Percentiles rank a stretch among this genome's conserved stretches.
Evolutionary conservation across 2,888 invertebrate genomes (phyloP).

Genomic region (Lasioglossum leucozonium): DNA sequence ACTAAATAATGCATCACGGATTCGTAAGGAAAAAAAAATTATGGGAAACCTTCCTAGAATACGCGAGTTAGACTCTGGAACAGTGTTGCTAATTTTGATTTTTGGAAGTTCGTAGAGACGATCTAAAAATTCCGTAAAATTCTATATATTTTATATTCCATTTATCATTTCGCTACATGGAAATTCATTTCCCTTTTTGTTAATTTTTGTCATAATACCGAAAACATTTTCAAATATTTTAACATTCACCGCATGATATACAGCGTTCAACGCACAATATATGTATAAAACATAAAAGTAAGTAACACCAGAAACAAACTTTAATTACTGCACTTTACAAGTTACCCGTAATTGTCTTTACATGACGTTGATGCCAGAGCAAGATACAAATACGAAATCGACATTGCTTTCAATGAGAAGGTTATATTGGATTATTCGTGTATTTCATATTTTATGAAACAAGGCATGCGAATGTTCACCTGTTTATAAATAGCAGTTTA

Average conservation of each 20-base stretch:
- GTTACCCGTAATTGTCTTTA: neutral
- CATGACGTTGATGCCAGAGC: neutral
- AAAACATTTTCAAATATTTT: neutral
- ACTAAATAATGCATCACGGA: neutral
- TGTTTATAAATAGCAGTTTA: neutral
- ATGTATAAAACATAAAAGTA: neutral
- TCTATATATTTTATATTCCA: no score
- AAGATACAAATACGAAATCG: neutral
- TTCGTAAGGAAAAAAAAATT: neutral
- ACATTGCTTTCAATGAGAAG: neutral
- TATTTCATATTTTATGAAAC: neutral
- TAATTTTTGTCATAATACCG: neutral
- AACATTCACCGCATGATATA: neutral
- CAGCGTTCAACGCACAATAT: neutral
- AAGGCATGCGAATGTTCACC: neutral
- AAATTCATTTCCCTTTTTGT: neutral
- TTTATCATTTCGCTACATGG: neutral
- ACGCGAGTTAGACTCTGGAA: no score
- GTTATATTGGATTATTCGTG: neutral
- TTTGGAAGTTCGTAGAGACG: no score
- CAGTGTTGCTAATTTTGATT: no score
- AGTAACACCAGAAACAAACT: neutral
- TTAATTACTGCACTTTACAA: neutral
- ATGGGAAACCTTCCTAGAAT: no score
- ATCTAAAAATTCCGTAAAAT: no score